phyloP scores from a whole-genome alignment of 2,113 vertebrate species.

The Cephalopterus ornatus region DNA sequence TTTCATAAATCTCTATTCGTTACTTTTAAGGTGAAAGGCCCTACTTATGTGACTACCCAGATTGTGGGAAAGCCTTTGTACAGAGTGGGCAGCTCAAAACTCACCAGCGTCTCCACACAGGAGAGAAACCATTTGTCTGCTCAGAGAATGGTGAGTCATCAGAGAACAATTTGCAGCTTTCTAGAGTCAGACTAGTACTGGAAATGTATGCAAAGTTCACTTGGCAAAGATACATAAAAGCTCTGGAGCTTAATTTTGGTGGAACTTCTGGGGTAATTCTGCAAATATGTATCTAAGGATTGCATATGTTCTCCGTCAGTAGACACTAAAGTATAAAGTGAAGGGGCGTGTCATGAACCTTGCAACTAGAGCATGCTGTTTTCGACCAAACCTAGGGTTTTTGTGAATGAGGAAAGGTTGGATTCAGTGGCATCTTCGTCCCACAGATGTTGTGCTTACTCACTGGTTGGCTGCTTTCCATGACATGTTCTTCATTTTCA shows the following conservation, averaged over 20 bases:
- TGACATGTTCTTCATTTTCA: not conserved
- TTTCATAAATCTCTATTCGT: not conserved
- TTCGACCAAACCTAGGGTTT: not conserved
- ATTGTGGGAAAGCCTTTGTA: slow-evolving; percentile 96
- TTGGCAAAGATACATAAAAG: not conserved
- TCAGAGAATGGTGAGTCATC: slow-evolving; percentile 88
- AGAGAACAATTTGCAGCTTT: not conserved
- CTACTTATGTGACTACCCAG: slow-evolving; percentile 95
- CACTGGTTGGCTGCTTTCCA: not conserved
- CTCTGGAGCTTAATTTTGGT: not conserved
- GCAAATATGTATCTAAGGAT: not conserved
- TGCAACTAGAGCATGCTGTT: not conserved
- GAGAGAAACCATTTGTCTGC: slow-evolving; percentile 97
- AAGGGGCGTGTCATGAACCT: accelerated
- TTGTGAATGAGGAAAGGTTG: not conserved
- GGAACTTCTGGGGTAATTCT: not conserved
- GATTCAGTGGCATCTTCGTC: not conserved
- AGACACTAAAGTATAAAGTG: not conserved
- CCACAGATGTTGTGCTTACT: not conserved
- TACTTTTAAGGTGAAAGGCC: slow-evolving; percentile 87
- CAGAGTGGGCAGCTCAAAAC: slow-evolving; percentile 99
- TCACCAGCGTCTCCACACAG: slow-evolving; percentile 96
- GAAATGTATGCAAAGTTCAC: accelerated
- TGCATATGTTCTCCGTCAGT: not conserved
- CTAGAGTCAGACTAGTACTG: not conserved